These are phyloP conservation scores for Sesia bembeciformis DNA, from an alignment of 2,888 invertebrate species.

Conservation along the genomic window DNA sequence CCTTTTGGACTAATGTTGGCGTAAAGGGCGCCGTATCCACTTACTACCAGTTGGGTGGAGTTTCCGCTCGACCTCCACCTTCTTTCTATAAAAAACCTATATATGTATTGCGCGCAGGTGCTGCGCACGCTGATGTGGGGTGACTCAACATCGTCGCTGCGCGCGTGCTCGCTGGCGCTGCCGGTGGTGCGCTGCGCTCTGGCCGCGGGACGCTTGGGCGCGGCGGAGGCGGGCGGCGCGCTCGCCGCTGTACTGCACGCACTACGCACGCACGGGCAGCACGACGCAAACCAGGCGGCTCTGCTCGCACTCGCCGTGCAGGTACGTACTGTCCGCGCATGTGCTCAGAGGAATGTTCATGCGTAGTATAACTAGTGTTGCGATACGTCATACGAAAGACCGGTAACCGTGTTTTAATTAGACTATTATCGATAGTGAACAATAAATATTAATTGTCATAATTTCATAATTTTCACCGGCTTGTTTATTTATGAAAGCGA, in stretches of 20 bases:
- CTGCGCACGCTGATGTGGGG: constrained; percentile 80
- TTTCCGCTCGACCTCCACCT: neutral
- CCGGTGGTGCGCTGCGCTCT: constrained; percentile 78
- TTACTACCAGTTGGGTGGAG: no score
- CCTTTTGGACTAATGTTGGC: no score
- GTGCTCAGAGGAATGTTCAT: constrained; percentile 42
- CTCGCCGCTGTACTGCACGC: constrained; percentile 86
- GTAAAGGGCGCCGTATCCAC: no score
- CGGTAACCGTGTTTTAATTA: no score
- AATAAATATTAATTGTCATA: no score
- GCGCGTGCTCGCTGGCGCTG: constrained; percentile 84
- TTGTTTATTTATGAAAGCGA: no score
- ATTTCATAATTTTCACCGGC: no score
- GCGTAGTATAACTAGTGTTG: no score
- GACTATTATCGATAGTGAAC: no score
- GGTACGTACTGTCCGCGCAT: constrained; percentile 52
- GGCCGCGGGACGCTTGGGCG: constrained; percentile 67
- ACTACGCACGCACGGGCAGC: constrained; percentile 90
- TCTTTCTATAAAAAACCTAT: no score
- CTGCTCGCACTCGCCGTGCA: constrained; percentile 87
- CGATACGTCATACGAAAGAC: no score
- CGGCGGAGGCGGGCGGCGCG: constrained; percentile 69
- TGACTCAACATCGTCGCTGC: constrained; percentile 87
- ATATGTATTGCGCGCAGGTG: constrained; percentile 21
- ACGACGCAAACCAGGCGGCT: constrained; percentile 89